Evolutionary conservation across 2,797 vertebrate species (phyloP), one percentile per base, ranked within the genome.

Genomic region (Tauraco hartlaubi): DNA sequence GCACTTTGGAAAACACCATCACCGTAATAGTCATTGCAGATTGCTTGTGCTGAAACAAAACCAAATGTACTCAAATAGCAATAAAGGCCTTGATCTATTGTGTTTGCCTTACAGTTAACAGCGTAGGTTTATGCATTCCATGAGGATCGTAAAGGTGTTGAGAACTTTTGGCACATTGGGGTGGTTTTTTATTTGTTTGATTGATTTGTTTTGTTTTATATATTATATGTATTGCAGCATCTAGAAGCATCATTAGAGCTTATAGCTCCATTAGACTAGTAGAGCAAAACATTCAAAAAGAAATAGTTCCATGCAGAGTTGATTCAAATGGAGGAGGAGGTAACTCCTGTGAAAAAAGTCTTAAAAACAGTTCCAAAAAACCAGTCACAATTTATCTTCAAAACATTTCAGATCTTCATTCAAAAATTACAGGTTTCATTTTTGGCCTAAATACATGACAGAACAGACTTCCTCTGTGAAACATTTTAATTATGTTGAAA

Each of bases 81-180:
- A 1, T 4, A 62, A 51, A 9, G 61, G 25, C 22, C 16, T 49
- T 39, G 18, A 55, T n/a, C 23, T 37, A 31, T 28, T 55, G 31
- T 5, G 6, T 15, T 44, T 58, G 14, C n/a, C 59, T n/a, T 39
- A 48, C 18, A 26, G 31, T 79, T 67, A 73, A 52, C 33, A 59
- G 25, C 9, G 8, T 16, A 51, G 13, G 11, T n/a, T 59, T 56
- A 37, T 5, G 6, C 28, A 37, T 51, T n/a, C 35, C 2, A 0
- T 31, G 19, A 88, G 46, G 12, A 83, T 12, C 44, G 25, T 11
- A 49, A 72, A 10, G 10, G 5, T 3, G 1, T n/a, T 7, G 1
- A 29, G 11, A 88, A 61, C 7, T 78, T 87, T 56, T 14, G 35
- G 35, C 20, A 67, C 1, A 1, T 2, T 31, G 29, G 3, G 9